Evolutionary conservation across 53 echinoderm and acorn worm species (phyloP).

Genomic region (Pentamera pediparva): DNA sequence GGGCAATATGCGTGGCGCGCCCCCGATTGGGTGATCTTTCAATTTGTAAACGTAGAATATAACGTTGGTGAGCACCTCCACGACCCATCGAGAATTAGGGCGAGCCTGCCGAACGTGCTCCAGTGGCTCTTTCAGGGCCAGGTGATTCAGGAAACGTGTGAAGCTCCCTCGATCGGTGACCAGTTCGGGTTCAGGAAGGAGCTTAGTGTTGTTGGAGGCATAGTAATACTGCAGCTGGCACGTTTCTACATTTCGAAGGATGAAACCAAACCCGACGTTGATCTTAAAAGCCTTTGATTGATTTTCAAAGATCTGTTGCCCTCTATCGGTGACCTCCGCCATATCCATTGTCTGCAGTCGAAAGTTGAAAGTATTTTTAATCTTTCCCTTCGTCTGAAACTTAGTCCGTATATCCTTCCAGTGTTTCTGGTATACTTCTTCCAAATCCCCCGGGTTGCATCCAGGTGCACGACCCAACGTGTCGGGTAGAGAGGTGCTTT

Average conservation of each 20-base stretch:
- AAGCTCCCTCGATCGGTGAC: conserved; percentile 3
- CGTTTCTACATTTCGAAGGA: conserved; percentile 36
- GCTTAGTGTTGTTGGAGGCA: conserved; percentile 33
- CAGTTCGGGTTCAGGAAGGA: conserved; percentile 12
- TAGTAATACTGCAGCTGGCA: conserved; percentile 39
- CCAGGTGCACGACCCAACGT: no score
- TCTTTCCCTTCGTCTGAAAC: neutral
- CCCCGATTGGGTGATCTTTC: conserved; percentile 18
- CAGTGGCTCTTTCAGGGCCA: neutral
- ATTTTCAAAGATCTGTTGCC: conserved; percentile 1
- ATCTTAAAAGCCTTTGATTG: conserved; percentile 28
- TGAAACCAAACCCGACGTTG: conserved; percentile 38
- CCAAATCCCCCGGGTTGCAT: neutral
- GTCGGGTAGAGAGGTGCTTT: neutral
- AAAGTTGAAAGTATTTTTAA: conserved; percentile 7
- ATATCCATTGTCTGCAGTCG: neutral
- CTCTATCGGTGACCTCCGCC: neutral
- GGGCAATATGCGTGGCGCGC: neutral
- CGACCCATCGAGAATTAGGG: conserved; percentile 36
- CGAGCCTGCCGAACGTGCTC: conserved; percentile 23
- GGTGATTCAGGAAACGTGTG: neutral
- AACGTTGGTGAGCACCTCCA: conserved; percentile 32
- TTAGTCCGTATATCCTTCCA: conserved; percentile 16
- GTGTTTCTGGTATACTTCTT: neutral
- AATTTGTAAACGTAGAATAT: conserved; percentile 27